Percentiles rank a stretch among this genome's conserved stretches.
phyloP scores from a whole-genome alignment of 1,140 invertebrate genomes.

The Drosophila truncata region DNA sequence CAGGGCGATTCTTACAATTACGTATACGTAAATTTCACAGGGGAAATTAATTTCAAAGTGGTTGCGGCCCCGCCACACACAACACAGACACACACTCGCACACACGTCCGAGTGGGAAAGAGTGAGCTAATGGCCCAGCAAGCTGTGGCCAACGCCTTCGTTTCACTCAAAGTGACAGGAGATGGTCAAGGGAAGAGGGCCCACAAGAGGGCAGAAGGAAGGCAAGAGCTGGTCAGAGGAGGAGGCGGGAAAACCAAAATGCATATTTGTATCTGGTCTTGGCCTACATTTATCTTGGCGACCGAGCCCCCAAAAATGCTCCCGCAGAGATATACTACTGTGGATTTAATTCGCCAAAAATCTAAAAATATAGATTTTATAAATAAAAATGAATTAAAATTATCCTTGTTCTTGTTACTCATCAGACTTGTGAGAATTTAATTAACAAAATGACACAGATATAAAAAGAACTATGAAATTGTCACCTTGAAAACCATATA shows the following conservation, averaged over 20 bases:
- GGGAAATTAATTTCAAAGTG: slow-evolving; percentile 66
- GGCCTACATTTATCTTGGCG: slow-evolving; percentile 61
- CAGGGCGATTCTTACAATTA: slow-evolving; percentile 22
- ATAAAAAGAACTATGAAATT: not conserved
- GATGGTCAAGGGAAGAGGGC: slow-evolving; percentile 19
- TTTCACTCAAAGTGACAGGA: slow-evolving; percentile 55
- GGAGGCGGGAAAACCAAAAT: slow-evolving; percentile 23
- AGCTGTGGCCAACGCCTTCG: slow-evolving; percentile 61
- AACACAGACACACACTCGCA: slow-evolving; percentile 1
- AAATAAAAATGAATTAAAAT: slow-evolving; percentile 8
- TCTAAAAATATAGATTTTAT: not conserved
- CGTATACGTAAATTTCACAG: slow-evolving; percentile 54
- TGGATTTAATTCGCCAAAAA: not conserved
- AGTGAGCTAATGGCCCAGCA: slow-evolving; percentile 51
- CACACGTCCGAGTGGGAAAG: not conserved
- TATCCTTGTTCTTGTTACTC: not conserved
- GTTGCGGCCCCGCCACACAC: slow-evolving; percentile 20
- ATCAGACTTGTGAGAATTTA: not conserved
- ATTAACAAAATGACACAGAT: not conserved
- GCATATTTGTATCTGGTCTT: slow-evolving; percentile 60
- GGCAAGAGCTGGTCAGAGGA: not conserved
- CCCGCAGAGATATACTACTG: slow-evolving; percentile 19
- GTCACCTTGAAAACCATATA: not conserved
- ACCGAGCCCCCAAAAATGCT: slow-evolving; percentile 18
- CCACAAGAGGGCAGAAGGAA: not conserved